A percentile compares a stretch with the other conserved stretches of the same genome.
These are phyloP conservation scores for Tyto alba DNA, from an alignment of 2,113 vertebrate genomes.

Conservation along the genomic window DNA sequence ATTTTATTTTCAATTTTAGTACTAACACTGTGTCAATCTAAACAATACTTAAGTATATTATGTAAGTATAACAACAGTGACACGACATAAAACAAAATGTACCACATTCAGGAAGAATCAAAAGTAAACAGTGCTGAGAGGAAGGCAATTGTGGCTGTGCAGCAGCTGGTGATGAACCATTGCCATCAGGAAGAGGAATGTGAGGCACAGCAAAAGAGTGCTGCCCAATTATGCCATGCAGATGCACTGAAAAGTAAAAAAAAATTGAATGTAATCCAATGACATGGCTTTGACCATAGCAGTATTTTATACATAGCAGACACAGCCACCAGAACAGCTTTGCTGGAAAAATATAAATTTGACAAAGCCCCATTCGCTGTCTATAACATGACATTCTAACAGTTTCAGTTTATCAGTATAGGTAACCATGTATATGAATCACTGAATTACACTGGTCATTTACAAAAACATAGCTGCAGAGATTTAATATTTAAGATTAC, in stretches of 20 bases:
- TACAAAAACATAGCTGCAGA: background rate
- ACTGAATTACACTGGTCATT: background rate
- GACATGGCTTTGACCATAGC: background rate
- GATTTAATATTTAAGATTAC: background rate
- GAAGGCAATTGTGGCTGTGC: constrained; percentile 11
- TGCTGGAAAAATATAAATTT: background rate
- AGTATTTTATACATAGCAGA: background rate
- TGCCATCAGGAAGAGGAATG: constrained; percentile 20
- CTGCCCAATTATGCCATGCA: background rate
- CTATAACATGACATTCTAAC: background rate
- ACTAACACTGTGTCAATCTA: constrained; percentile 63
- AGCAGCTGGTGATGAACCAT: constrained; percentile 39
- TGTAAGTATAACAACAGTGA: constrained; percentile 44
- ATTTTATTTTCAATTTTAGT: constrained; percentile 70
- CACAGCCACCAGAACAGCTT: background rate
- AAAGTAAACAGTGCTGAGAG: constrained; percentile 33
- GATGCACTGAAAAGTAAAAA: constrained; percentile 4
- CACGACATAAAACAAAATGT: constrained; percentile 33
- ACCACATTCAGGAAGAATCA: constrained; percentile 1
- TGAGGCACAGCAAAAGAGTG: background rate
- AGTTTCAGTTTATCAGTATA: background rate
- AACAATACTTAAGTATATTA: constrained; percentile 61
- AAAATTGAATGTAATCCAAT: background rate
- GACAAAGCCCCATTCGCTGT: background rate
- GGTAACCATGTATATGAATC: background rate